Base-by-base conservation (phyloP, 2,888 invertebrate species). In the Volucella zonaria region DNA sequence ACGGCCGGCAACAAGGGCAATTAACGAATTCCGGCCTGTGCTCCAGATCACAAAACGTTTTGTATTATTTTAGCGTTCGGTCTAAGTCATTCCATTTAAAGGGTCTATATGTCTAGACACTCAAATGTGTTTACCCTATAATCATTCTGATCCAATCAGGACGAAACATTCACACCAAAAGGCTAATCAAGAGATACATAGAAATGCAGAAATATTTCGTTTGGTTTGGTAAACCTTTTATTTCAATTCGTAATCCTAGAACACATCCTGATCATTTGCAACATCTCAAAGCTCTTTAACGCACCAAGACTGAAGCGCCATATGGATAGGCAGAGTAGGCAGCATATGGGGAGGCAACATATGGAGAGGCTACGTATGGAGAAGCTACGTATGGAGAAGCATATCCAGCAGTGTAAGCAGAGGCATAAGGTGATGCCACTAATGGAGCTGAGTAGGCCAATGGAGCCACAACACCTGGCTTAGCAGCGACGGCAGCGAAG, bases 401-500 rank as follows among this genome's bases (percentile, higher is more conserved):
- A 23, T 87, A 66, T 14, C 71, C 10, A 86, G 87, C 77, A 0
- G 86, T 79, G 45, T 87, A 87, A 10, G 76, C 78, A 42, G 82
- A 79, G 3, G 82, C 18, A 42, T 88, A 88, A 10, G 88, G 87
- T 14, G 87, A 85, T 0, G 88, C 86, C 23, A 86, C 61, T 49
- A 86, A 85, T 10, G 88, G 88, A 12, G 89, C 68, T 6, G 86
- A 90, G 87, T 88, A 87, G 47, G 89, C 62, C 82, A 90, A 38
- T 14, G 88, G 88, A 49, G 88, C 87, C 15, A 88, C 73, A 18
- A 90, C 75, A 18, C 87, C 90, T 0, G 89, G 90, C 82, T 89
- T 89, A 75, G 90, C 89, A 58, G 88, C 87, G 38, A 87, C 88
- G 82, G 87, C 77, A 45, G 90, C 89, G 61, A 89, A 82, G n/a